These are phyloP conservation scores for Trichacis sp. DNA, from an alignment of 2,888 invertebrate genomes.

Conservation along the genomic window DNA sequence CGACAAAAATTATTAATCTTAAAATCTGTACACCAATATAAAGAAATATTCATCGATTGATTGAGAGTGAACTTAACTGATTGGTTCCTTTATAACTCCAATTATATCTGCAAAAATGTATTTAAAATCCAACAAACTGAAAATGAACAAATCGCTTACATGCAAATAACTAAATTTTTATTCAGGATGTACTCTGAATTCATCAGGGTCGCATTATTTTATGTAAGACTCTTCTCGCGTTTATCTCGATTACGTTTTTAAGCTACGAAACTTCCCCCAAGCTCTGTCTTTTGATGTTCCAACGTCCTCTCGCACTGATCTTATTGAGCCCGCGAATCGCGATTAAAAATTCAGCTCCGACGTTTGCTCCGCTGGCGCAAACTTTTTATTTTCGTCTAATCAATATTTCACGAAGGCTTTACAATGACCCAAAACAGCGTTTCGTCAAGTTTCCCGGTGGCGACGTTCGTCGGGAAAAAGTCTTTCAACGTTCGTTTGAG, in stretches of 20 bases:
- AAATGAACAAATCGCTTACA: too few relatives aligned
- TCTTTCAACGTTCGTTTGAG: neutral
- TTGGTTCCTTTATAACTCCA: too few relatives aligned
- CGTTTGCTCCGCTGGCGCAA: slow-evolving; percentile 7
- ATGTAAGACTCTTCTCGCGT: slow-evolving; percentile 43
- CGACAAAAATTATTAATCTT: too few relatives aligned
- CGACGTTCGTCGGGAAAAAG: neutral
- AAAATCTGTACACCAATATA: too few relatives aligned
- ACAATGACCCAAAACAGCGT: slow-evolving; percentile 2
- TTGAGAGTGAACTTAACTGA: too few relatives aligned
- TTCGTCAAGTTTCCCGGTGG: neutral
- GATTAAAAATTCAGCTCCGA: slow-evolving; percentile 21
- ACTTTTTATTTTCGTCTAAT: slow-evolving; percentile 4
- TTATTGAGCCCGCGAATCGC: slow-evolving; percentile 22
- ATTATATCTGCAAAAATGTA: too few relatives aligned
- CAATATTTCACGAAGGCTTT: slow-evolving; percentile 1
- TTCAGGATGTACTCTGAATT: too few relatives aligned
- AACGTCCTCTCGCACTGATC: slow-evolving; percentile 5
- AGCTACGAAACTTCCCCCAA: slow-evolving; percentile 18
- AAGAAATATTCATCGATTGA: too few relatives aligned
- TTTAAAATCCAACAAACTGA: too few relatives aligned
- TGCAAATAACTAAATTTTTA: too few relatives aligned
- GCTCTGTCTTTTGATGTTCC: slow-evolving; percentile 9
- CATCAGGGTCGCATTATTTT: slow-evolving; percentile 41
- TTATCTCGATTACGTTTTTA: slow-evolving; percentile 46